These are phyloP conservation scores for Agonopterix subpropinquella DNA, from an alignment of 2,888 invertebrate species.

Conservation along the genomic window DNA sequence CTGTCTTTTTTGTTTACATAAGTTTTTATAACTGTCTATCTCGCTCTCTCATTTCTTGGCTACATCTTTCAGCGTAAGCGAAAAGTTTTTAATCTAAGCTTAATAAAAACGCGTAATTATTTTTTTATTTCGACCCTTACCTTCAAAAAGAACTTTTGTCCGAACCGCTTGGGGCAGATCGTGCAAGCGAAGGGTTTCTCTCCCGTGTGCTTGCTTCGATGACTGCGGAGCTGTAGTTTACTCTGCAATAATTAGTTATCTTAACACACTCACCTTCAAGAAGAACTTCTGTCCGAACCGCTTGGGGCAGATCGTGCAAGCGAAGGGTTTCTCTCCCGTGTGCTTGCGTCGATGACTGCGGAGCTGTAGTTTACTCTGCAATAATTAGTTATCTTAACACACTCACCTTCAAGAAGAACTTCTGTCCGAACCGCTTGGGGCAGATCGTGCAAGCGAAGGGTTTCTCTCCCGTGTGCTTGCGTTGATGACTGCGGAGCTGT, in stretches of 20 bases:
- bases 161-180: constrained; percentile 27
- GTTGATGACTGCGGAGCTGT: constrained; percentile 19
- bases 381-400: too few relatives aligned
- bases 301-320: constrained; percentile 27
- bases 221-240: constrained; percentile 14
- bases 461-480: constrained; percentile 28
- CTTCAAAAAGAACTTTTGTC: not conserved
- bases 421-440: constrained; percentile 21
- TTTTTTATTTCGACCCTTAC: too few relatives aligned
- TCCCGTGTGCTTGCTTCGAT: constrained; percentile 28
- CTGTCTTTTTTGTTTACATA: too few relatives aligned
- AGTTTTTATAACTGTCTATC: too few relatives aligned
- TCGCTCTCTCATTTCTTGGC: too few relatives aligned
- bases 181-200: constrained; percentile 28
- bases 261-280: too few relatives aligned
- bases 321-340: constrained; percentile 28
- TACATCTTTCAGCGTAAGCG: too few relatives aligned
- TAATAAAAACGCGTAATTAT: too few relatives aligned
- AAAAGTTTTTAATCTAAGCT: too few relatives aligned
- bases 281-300: constrained; percentile 13
- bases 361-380: constrained; percentile 9
- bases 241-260: constrained; percentile 6
- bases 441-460: constrained; percentile 28
- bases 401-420: too few relatives aligned
- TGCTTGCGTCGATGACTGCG: constrained; percentile 27